These are phyloP conservation scores for Falco biarmicus DNA, from an alignment of 2,797 vertebrate genomes.

Conservation along the genomic window DNA sequence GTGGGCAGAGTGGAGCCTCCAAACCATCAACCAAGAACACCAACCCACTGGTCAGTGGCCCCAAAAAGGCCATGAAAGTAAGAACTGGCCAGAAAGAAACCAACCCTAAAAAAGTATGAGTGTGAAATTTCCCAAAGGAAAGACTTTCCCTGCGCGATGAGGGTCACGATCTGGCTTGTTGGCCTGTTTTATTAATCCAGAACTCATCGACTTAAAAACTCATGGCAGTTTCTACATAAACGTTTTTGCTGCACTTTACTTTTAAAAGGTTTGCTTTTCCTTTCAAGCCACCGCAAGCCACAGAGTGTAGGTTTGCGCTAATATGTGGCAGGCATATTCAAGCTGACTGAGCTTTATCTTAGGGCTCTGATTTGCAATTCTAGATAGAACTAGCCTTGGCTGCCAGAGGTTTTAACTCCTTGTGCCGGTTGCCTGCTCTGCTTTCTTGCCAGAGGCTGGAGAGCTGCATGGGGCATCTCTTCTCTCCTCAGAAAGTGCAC, in stretches of 20 bases:
- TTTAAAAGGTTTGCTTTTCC: slow-evolving; percentile 62
- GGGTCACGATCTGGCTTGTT: not conserved
- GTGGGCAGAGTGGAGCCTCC: slow-evolving; percentile 67
- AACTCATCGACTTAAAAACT: slow-evolving; percentile 19
- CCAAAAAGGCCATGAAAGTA: slow-evolving; percentile 74
- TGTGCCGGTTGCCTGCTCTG: not conserved
- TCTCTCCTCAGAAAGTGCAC: not conserved
- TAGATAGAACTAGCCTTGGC: not conserved
- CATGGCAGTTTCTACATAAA: slow-evolving; percentile 32
- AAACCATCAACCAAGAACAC: slow-evolving; percentile 70
- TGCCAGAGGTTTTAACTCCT: not conserved
- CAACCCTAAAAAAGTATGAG: slow-evolving; percentile 68
- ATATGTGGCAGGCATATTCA: slow-evolving; percentile 4
- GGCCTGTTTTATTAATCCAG: not conserved
- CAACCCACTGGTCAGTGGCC: slow-evolving; percentile 39
- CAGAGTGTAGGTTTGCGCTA: slow-evolving; percentile 49
- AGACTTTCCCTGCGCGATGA: slow-evolving; percentile 15
- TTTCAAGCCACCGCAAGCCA: slow-evolving; percentile 61
- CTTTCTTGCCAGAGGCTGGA: not conserved
- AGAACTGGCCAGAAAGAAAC: slow-evolving; percentile 74
- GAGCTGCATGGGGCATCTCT: not conserved
- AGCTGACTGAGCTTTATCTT: not conserved
- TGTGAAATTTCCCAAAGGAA: not conserved
- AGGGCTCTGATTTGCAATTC: slow-evolving; percentile 1
- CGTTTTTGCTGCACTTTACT: slow-evolving; percentile 69